A percentile compares a stretch with the other conserved stretches of the same genome.
Evolutionary conservation across 2,797 vertebrate species (phyloP).

Genomic region (Aeoliscus strigatus): DNA sequence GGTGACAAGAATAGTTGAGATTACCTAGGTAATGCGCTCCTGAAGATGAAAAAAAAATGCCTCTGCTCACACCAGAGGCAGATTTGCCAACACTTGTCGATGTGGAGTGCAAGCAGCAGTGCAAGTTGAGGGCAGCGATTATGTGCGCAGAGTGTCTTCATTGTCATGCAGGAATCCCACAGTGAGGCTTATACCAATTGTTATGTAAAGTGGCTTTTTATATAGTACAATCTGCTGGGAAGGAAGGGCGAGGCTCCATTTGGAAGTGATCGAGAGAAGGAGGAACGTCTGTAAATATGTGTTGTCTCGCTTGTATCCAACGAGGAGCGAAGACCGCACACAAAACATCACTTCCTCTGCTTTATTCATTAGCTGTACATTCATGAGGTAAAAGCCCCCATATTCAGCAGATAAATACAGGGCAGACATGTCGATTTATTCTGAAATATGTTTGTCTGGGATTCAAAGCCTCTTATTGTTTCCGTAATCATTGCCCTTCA

Average conservation of each 20-base stretch:
- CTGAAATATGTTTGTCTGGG: constrained; percentile 44
- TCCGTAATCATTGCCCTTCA: constrained; percentile 31
- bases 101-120: constrained; percentile 29
- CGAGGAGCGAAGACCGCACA: too few relatives aligned
- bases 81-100: too few relatives aligned
- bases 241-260: constrained; percentile 22
- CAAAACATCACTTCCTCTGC: constrained; percentile 4
- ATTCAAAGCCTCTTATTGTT: constrained; percentile 37
- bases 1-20: constrained; percentile 18
- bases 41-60: constrained; percentile 28
- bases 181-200: constrained; percentile 51
- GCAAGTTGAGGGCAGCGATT: constrained; percentile 47
- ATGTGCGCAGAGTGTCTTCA: constrained; percentile 44
- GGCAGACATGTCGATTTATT: too few relatives aligned
- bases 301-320: background rate
- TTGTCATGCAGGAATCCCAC: constrained; percentile 68
- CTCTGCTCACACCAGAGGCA: constrained; percentile 9
- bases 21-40: constrained; percentile 27
- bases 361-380: constrained; percentile 8
- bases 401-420: too few relatives aligned
- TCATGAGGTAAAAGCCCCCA: too few relatives aligned
- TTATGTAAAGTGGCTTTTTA: constrained; percentile 67
- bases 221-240: constrained; percentile 30
- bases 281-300: constrained; percentile 31
- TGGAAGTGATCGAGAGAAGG: constrained; percentile 16